A percentile compares a stretch with the other conserved stretches of the same genome.
Evolutionary conservation across 2,797 vertebrate genomes (phyloP).

Genomic region (Synaphobranchus kaupii): DNA sequence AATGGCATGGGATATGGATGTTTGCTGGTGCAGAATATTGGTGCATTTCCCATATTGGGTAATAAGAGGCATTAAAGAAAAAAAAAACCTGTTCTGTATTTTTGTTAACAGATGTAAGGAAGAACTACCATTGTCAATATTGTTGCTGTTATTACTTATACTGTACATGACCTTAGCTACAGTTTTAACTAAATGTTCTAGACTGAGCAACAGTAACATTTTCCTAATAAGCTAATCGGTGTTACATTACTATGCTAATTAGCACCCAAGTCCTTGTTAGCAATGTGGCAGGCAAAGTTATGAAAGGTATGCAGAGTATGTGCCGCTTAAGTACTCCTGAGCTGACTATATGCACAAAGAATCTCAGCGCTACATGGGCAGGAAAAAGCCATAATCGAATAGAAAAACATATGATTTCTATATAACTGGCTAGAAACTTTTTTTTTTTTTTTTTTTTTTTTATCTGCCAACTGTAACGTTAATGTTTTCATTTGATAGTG

Average conservation of each 20-base stretch:
- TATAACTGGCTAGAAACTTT: constrained; percentile 28
- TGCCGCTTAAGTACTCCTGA: background rate
- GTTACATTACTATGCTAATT: background rate
- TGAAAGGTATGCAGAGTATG: constrained; percentile 6
- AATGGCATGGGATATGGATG: background rate
- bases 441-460: constrained; percentile 27
- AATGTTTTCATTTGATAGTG: background rate
- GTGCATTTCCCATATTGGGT: background rate
- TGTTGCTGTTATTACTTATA: background rate
- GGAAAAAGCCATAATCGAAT: background rate
- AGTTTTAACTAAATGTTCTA: background rate
- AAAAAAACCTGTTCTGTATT: background rate
- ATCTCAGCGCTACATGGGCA: background rate
- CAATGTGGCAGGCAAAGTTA: background rate
- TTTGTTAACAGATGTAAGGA: background rate
- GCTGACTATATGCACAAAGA: background rate
- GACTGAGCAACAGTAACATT: background rate
- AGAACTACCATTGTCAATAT: background rate
- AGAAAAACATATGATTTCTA: constrained; percentile 22
- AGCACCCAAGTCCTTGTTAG: background rate
- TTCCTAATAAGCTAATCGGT: background rate
- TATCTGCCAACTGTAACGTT: background rate
- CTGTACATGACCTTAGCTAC: background rate
- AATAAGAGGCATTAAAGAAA: background rate
- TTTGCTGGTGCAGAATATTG: background rate